phyloP scores from a whole-genome alignment of 1,140 invertebrate genomes.

The Megalonaias nervosa region DNA sequence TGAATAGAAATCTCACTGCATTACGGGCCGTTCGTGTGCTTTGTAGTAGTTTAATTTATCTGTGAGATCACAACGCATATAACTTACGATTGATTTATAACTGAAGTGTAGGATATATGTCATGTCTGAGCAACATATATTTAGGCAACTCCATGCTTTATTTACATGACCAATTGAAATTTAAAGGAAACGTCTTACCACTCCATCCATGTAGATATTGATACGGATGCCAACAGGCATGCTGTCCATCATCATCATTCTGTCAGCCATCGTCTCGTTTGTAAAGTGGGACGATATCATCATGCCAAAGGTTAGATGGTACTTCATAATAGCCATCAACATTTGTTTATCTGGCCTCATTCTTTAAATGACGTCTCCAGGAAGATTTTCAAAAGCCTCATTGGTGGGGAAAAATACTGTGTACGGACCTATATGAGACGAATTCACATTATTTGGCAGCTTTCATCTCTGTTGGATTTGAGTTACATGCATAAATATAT shows the following conservation, averaged over 20 bases:
- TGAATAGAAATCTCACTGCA: too few species aligned
- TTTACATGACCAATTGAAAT: background rate
- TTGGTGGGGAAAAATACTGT: constrained; percentile 91
- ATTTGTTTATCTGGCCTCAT: constrained; percentile 67
- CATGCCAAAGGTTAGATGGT: constrained; percentile 65
- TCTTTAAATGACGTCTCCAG: constrained; percentile 75
- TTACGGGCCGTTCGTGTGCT: too few species aligned
- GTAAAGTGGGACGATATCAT: constrained; percentile 48
- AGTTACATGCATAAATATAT: too few species aligned
- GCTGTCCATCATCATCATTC: constrained; percentile 20
- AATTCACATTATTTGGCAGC: background rate
- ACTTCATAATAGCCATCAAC: constrained; percentile 63
- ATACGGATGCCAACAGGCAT: constrained; percentile 49
- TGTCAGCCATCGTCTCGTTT: constrained; percentile 57
- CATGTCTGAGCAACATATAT: background rate
- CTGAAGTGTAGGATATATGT: background rate
- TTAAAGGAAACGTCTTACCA: constrained; percentile 18
- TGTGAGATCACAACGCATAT: background rate
- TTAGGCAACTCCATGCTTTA: too few species aligned
- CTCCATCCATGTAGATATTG: constrained; percentile 58
- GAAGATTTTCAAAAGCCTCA: constrained; percentile 80
- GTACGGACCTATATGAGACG: constrained; percentile 73
- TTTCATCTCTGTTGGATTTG: too few species aligned
- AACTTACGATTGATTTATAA: background rate
- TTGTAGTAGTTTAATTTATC: background rate